Percentiles rank a stretch among this genome's conserved stretches.
Evolutionary conservation across 2,797 vertebrate species (phyloP).

Genomic region (Scolopax rusticola): DNA sequence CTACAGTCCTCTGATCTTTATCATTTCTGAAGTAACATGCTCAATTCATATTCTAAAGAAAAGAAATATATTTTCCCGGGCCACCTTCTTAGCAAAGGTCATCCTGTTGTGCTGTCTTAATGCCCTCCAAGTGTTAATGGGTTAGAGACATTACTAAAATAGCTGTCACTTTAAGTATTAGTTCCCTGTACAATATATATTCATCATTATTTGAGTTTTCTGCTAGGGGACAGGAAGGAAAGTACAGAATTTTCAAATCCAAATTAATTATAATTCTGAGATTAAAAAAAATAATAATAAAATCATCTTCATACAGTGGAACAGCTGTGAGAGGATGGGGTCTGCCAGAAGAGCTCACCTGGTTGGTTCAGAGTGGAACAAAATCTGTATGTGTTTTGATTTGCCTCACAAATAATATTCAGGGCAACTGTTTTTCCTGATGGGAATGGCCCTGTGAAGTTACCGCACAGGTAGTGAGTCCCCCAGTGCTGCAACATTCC

Average conservation of each 20-base stretch:
- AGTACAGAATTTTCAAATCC: background rate
- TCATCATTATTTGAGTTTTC: background rate
- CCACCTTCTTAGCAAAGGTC: background rate
- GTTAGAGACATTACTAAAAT: background rate
- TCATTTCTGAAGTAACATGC: slow-evolving; percentile 1
- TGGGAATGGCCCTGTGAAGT: background rate
- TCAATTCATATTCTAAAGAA: background rate
- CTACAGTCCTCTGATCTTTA: slow-evolving; percentile 26
- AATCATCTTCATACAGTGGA: background rate
- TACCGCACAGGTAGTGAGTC: rapidly evolving
- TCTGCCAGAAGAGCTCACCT: background rate
- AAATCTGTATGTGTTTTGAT: background rate
- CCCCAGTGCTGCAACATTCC: rapidly evolving
- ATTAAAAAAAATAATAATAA: background rate
- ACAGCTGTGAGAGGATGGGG: background rate
- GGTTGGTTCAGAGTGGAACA: background rate
- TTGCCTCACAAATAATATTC: rapidly evolving
- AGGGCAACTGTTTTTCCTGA: background rate
- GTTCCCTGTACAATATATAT: background rate
- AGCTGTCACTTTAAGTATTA: background rate
- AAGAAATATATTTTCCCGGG: background rate
- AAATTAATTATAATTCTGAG: background rate
- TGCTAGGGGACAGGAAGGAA: background rate
- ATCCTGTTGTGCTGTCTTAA: background rate
- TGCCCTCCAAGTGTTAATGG: background rate